A percentile compares a stretch with the other conserved stretches of the same genome.
phyloP scores from a whole-genome alignment of 2,888 invertebrate genomes.

The Himalopsyche tibetana region DNA sequence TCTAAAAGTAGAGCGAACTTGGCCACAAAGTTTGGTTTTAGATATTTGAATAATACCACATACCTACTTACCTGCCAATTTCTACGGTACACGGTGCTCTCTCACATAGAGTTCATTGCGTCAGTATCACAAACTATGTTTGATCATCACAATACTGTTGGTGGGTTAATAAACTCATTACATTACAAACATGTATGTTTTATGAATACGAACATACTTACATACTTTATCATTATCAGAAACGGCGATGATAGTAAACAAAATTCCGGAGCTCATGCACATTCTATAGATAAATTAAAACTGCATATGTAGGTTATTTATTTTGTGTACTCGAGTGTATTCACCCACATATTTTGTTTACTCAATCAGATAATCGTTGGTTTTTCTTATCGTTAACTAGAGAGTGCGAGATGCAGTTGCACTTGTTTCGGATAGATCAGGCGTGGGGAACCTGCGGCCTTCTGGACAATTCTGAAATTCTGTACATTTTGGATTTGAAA shows the following conservation, averaged over 20 bases:
- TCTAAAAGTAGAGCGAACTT: no score
- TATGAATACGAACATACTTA: not conserved
- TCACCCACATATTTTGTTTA: constrained; percentile 1
- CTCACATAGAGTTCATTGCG: not conserved
- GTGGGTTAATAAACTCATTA: constrained; percentile 16
- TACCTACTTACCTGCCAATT: no score
- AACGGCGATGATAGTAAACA: not conserved
- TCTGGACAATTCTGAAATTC: no score
- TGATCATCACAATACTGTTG: not conserved
- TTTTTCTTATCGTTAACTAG: not conserved
- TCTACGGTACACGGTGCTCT: not conserved
- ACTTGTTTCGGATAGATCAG: no score
- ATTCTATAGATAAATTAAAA: constrained; percentile 20
- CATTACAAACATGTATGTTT: not conserved
- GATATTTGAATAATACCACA: no score
- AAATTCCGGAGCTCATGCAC: not conserved
- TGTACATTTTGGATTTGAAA: no score
- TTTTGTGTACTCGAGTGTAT: not conserved
- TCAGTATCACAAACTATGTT: not conserved
- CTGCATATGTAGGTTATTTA: not conserved
- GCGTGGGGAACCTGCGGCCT: no score
- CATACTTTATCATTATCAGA: not conserved
- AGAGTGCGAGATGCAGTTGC: no score
- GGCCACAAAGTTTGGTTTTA: no score
- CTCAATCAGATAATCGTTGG: not conserved